Percentiles rank a stretch among this genome's conserved stretches.
Conservation (phyloP, 2,113 vertebrate species). For the Ciconia boyciana region DNA sequence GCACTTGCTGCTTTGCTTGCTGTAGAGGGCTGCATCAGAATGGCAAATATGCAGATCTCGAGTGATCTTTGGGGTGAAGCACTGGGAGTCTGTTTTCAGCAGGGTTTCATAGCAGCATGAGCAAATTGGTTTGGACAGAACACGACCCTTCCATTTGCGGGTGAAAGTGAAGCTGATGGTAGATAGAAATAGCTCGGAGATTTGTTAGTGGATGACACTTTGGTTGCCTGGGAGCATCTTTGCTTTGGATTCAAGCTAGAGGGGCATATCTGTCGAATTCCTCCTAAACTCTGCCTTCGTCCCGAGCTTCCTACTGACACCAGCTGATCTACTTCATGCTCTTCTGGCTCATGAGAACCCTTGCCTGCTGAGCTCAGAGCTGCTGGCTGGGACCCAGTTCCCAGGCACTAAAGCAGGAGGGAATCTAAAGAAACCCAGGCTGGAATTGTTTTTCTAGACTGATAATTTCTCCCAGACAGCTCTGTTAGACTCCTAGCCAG, state of each 20-base stretch:
- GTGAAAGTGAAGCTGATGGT: neutral
- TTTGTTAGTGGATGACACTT: neutral
- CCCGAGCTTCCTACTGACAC: neutral
- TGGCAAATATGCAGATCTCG: fast-evolving
- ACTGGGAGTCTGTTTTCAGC: neutral
- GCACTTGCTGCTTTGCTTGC: no score
- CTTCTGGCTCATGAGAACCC: neutral
- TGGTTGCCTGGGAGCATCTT: neutral
- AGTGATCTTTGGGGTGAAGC: neutral
- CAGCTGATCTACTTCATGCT: neutral
- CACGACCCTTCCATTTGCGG: neutral
- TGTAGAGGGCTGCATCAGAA: neutral
- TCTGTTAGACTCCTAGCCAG: neutral
- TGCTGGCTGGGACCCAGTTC: conserved; percentile 11
- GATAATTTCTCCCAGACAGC: neutral
- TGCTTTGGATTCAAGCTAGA: neutral
- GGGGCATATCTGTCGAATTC: neutral
- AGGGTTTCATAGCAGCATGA: neutral
- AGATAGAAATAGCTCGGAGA: neutral
- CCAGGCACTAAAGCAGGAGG: neutral
- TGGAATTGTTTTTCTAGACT: conserved; percentile 7
- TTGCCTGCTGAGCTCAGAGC: neutral
- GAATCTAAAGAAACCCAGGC: neutral
- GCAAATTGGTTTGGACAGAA: neutral
- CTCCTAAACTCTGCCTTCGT: neutral